A percentile compares a stretch with the other conserved stretches of the same genome.
Conservation (phyloP, 2,888 invertebrate species). For the Nipponacmea schrenckii region DNA sequence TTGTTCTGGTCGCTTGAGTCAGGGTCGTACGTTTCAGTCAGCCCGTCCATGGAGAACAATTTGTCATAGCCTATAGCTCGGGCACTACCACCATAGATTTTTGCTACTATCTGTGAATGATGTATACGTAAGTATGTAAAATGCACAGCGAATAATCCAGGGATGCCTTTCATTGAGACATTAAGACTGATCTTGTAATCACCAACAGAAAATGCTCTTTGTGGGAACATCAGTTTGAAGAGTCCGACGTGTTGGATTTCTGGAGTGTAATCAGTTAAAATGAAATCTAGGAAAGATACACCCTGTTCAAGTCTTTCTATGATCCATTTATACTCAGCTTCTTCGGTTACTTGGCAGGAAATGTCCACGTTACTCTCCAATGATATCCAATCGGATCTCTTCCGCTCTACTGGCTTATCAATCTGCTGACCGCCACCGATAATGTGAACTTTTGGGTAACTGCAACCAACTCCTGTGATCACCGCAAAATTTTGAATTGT, state of each 20-base stretch:
- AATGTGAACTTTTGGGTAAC: conserved; percentile 44
- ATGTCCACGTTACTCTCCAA: conserved; percentile 45
- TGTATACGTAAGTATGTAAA: conserved; percentile 40
- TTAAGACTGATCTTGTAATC: conserved; percentile 42
- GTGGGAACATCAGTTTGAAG: conserved; percentile 43
- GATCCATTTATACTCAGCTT: conserved; percentile 40
- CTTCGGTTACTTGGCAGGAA: conserved; percentile 39
- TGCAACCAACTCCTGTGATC: conserved; percentile 43
- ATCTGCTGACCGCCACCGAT: conserved; percentile 44
- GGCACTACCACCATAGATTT: conserved; percentile 39
- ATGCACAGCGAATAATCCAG: conserved; percentile 42
- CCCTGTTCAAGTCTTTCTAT: conserved; percentile 35
- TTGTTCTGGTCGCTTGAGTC: conserved; percentile 25
- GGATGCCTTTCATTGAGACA: conserved; percentile 47
- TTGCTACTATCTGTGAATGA: conserved; percentile 35
- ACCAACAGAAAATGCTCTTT: conserved; percentile 36
- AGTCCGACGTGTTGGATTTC: conserved; percentile 26
- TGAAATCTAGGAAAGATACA: conserved; percentile 38
- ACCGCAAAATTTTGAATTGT: conserved; percentile 35
- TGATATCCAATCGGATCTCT: conserved; percentile 40
- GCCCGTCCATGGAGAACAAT: conserved; percentile 35
- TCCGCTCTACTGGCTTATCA: conserved; percentile 36
- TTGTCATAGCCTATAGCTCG: conserved; percentile 40
- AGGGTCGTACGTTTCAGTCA: conserved; percentile 40
- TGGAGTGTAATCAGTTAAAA: conserved; percentile 30